These are phyloP conservation scores for Protaetia brevitarsis DNA, from an alignment of 1,140 invertebrate genomes.

Conservation along the genomic window DNA sequence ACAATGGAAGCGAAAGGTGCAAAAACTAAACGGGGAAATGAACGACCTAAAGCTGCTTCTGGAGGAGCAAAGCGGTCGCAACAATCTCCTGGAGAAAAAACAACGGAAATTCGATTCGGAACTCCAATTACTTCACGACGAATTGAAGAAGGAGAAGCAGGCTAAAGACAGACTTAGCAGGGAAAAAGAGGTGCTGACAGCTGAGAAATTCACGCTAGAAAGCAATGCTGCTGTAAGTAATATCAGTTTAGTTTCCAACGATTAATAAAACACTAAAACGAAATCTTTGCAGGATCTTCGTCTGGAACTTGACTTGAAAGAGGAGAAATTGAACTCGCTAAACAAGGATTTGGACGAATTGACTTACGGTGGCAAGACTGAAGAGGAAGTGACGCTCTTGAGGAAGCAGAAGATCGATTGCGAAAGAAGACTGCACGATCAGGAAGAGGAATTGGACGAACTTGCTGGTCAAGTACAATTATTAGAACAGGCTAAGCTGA, in stretches of 20 bases:
- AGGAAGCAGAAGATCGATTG: slow-evolving; percentile 82
- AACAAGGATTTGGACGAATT: slow-evolving; percentile 83
- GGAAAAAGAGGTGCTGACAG: slow-evolving; percentile 77
- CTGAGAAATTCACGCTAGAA: slow-evolving; percentile 83
- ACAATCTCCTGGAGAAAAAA: slow-evolving; percentile 92
- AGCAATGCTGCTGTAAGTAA: slow-evolving; percentile 78
- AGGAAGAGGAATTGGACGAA: slow-evolving; percentile 94
- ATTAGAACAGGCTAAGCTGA: slow-evolving; percentile 81
- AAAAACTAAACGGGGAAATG: slow-evolving; percentile 87
- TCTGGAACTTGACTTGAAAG: slow-evolving; percentile 82
- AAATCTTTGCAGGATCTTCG: slow-evolving; percentile 70
- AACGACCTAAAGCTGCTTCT: slow-evolving; percentile 84
- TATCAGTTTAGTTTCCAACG: background rate
- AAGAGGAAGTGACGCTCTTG: slow-evolving; percentile 79
- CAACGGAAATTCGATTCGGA: slow-evolving; percentile 92
- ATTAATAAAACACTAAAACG: background rate
- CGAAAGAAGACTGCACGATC: slow-evolving; percentile 83
- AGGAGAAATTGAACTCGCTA: slow-evolving; percentile 74
- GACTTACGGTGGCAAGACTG: slow-evolving; percentile 75
- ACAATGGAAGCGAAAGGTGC: slow-evolving; percentile 89
- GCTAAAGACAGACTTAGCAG: slow-evolving; percentile 74
- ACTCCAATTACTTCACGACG: slow-evolving; percentile 76
- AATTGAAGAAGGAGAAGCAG: slow-evolving; percentile 73
- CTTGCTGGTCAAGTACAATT: slow-evolving; percentile 85
- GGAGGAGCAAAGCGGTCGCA: slow-evolving; percentile 89